Evolutionary conservation across 1,140 invertebrate species (phyloP), one percentile per base, ranked within the genome.

Genomic region (Piezodorus guildinii): DNA sequence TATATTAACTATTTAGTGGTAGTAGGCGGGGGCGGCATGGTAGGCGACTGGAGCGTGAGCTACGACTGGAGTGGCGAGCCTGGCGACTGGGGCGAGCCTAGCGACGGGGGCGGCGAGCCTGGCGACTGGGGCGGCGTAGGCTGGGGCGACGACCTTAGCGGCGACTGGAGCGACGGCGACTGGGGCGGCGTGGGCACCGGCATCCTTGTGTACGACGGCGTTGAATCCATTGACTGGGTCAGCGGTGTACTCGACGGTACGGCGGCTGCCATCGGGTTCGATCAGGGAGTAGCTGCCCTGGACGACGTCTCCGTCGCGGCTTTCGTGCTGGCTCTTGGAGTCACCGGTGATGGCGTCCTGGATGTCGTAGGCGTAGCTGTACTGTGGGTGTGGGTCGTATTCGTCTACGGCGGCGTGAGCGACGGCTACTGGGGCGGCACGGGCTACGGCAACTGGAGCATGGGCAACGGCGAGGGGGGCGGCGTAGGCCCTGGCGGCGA

Each of bases 341-440:
- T 72, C 71, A 34, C 70, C 70, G 21, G 71, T 72, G 60, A 70
- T 59, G 2, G 69, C 63, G 51, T 72, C 72, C 43, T 65, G 61
- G 12, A 73, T 68, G 56, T 62, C 63, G 59, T 71, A 71, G 45
- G 68, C 64, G 66, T 67, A 71, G 58, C 66, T 67, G 67, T 71
- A 71, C 39, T 69, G 65, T 46, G 69, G 80, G 66, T 81, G 77
- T 25, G 78, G 75, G 62, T 80, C 76, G 49, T 75, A 74, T 67
- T 73, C 68, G 46, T 72, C 78, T 34, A 63, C 66, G 23, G 49
- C 46, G 45, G 51, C 46, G 17, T 19, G 16, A 23, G 58, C 46
- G 21, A 49, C 46, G 49, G 27, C 27, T 25, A 62, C 62, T 46
- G 63, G 45, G 21, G 52, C 63, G 15, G 63, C 63, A 6, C 34